Conservation (phyloP, 64 coral and sea anemone genomes). For the Exaiptasia diaphana region DNA sequence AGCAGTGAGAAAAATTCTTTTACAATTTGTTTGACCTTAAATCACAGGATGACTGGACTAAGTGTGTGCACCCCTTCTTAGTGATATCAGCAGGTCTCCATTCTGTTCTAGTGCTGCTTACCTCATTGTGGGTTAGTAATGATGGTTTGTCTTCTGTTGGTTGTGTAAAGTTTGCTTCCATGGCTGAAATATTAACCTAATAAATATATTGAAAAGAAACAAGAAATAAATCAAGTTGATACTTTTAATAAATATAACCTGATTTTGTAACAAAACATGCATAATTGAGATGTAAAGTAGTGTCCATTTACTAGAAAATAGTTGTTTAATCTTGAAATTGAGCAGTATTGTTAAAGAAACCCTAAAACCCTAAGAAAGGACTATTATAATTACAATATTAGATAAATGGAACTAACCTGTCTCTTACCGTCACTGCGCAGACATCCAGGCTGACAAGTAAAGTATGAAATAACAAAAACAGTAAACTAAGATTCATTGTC, state of each 20-base stretch:
- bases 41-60: too few species aligned
- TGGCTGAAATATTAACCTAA: conserved; percentile 85
- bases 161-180: conserved; percentile 93
- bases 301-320: background rate
- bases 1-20: too few species aligned
- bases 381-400: too few species aligned
- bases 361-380: too few species aligned
- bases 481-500: too few species aligned
- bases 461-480: background rate
- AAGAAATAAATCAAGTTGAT: background rate
- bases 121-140: conserved; percentile 82
- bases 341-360: too few species aligned
- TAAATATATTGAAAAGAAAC: background rate
- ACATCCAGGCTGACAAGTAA: conserved; percentile 86
- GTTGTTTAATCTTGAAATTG: too few species aligned
- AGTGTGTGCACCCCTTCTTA: too few species aligned
- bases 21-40: too few species aligned
- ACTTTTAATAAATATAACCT: background rate
- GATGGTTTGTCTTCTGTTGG: conserved; percentile 77
- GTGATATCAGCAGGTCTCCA: too few species aligned
- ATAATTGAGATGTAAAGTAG: background rate
- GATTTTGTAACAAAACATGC: background rate
- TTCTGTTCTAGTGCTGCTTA: conserved; percentile 9
- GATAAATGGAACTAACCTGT: too few species aligned
- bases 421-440: conserved; percentile 73